A percentile compares a stretch with the other conserved stretches of the same genome.
phyloP scores from a whole-genome alignment of 2,113 vertebrate genomes.

The Holacanthus passer region DNA sequence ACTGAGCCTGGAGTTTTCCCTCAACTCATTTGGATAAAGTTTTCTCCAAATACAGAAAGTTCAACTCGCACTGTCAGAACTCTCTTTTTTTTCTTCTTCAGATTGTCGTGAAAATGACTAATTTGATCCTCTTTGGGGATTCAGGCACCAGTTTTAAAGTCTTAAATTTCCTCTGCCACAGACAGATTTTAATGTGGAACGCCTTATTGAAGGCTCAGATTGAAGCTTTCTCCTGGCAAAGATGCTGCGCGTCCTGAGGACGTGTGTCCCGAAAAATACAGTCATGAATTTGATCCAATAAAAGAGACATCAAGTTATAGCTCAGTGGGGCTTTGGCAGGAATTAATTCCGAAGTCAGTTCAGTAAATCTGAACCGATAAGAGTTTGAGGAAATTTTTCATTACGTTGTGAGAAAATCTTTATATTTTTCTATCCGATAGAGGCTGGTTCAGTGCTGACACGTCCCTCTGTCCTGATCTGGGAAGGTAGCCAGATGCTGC shows the following conservation, averaged over 20 bases:
- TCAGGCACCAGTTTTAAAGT: conserved; percentile 43
- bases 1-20: not conserved
- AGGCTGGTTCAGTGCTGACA: conserved; percentile 13
- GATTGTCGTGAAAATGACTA: conserved; percentile 30
- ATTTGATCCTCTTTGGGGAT: conserved; percentile 54
- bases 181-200: conserved; percentile 41
- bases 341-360: conserved; percentile 47
- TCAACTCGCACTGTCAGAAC: conserved; percentile 13
- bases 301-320: conserved; percentile 51
- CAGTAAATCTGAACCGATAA: conserved; percentile 41
- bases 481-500: conserved; percentile 46
- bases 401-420: conserved; percentile 7
- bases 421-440: conserved; percentile 2
- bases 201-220: conserved; percentile 34
- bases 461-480: conserved; percentile 48
- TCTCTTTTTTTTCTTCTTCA: conserved; percentile 17
- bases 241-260: conserved; percentile 32
- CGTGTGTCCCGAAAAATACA: conserved; percentile 46
- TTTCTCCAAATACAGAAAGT: conserved; percentile 13
- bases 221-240: conserved; percentile 41
- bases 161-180: conserved; percentile 34
- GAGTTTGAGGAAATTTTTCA: conserved; percentile 39
- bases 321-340: conserved; percentile 43
- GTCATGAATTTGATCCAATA: conserved; percentile 54
- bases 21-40: not conserved